These are phyloP conservation scores for Orycteropus afer DNA, from an alignment of 2,113 vertebrate genomes.

Conservation along the genomic window DNA sequence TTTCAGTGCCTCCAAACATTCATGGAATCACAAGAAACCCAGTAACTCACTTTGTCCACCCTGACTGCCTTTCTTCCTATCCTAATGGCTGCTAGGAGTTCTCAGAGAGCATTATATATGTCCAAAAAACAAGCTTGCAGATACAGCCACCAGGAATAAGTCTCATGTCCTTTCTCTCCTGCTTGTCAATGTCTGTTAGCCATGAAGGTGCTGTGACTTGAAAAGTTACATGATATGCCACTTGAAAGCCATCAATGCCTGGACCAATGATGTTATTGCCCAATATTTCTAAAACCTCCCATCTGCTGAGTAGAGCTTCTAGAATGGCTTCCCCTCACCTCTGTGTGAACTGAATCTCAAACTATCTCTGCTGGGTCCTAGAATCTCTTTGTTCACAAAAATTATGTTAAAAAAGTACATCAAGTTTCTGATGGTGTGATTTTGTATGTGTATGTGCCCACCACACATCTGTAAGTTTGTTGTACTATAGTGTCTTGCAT, in stretches of 20 bases:
- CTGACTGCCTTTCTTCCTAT: not conserved
- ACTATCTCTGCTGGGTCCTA: not conserved
- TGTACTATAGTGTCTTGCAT: no score
- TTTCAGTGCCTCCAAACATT: not conserved
- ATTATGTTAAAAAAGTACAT: not conserved
- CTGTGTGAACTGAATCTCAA: not conserved
- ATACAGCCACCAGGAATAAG: not conserved
- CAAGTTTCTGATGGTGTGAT: not conserved
- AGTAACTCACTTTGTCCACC: rapidly evolving
- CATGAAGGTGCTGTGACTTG: not conserved
- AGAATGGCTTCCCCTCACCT: not conserved
- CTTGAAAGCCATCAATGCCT: not conserved
- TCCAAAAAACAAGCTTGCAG: not conserved
- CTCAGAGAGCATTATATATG: not conserved
- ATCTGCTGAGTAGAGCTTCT: not conserved
- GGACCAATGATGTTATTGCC: not conserved
- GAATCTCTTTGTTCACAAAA: not conserved
- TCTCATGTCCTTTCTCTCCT: not conserved
- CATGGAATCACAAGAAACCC: not conserved
- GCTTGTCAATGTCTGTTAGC: not conserved
- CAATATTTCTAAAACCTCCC: not conserved
- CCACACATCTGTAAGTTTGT: no score
- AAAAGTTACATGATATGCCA: no score
- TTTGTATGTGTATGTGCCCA: no score
- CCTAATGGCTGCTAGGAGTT: not conserved